These are phyloP conservation scores for Heliornis fulica DNA, from an alignment of 2,113 vertebrate species.

Conservation along the genomic window DNA sequence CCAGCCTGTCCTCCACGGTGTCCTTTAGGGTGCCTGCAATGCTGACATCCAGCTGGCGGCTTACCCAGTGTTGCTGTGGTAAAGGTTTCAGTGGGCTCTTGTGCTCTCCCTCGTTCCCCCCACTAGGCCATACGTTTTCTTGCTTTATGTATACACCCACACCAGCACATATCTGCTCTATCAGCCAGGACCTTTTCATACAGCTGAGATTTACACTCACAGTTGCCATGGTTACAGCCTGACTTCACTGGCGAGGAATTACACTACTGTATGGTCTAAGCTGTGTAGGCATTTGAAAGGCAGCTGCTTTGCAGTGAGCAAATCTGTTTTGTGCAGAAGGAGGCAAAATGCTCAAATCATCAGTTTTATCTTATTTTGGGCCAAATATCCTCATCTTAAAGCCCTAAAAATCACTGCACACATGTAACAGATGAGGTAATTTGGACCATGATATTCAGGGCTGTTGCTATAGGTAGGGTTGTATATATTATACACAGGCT, in stretches of 20 bases:
- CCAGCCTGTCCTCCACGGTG: not conserved
- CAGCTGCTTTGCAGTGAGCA: not conserved
- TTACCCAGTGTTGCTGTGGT: not conserved
- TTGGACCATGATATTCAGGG: not conserved
- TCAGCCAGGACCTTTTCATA: not conserved
- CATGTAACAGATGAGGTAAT: not conserved
- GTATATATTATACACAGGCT: too few relatives aligned
- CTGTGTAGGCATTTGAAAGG: conserved; percentile 2
- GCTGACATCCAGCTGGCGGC: not conserved
- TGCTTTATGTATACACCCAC: not conserved
- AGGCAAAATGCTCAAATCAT: not conserved
- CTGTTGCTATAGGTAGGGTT: not conserved
- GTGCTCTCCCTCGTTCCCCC: not conserved
- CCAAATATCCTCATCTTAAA: not conserved
- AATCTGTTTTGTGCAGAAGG: not conserved
- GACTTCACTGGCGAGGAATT: conserved; percentile 57
- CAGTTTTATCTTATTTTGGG: not conserved
- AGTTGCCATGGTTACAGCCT: conserved; percentile 49
- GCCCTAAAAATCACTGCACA: not conserved
- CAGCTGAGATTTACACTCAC: not conserved
- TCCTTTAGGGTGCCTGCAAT: not conserved
- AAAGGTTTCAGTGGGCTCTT: not conserved
- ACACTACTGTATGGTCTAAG: conserved; percentile 3
- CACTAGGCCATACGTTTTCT: not conserved
- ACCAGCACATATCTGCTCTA: not conserved